A percentile compares a stretch with the other conserved stretches of the same genome.
phyloP scores from a whole-genome alignment of 2,888 invertebrate species.

The Drosophila helvetica region DNA sequence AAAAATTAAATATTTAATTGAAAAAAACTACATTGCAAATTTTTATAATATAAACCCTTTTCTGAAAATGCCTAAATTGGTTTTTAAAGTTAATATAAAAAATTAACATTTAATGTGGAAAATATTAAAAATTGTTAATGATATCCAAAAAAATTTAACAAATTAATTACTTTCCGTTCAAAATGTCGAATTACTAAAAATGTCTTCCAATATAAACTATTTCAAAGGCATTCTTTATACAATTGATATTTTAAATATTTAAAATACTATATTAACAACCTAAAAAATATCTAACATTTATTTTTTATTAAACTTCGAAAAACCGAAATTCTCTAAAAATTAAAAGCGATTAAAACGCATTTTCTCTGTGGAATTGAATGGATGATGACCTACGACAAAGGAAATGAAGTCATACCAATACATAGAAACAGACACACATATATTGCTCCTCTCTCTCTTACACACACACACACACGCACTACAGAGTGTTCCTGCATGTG shows the following conservation, averaged over 20 bases:
- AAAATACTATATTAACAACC: background rate
- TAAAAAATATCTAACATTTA: background rate
- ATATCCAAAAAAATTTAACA: background rate
- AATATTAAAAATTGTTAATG: background rate
- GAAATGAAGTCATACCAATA: conserved; percentile 82
- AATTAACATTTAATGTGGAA: background rate
- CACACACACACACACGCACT: conserved; percentile 19
- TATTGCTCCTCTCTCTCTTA: background rate
- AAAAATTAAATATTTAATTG: background rate
- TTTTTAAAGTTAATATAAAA: no score
- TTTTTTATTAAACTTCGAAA: background rate
- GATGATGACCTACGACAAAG: conserved; percentile 83
- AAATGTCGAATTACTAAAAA: background rate
- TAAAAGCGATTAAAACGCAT: conserved; percentile 58
- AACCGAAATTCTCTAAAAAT: conserved; percentile 21
- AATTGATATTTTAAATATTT: background rate
- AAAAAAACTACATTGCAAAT: background rate
- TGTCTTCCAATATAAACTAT: background rate
- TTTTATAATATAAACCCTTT: no score
- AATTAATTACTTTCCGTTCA: background rate
- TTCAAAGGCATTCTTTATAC: no score
- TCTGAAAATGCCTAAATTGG: no score
- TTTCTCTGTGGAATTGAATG: conserved; percentile 58
- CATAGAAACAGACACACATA: conserved; percentile 27
- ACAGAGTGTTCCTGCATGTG: conserved; percentile 47